Base-by-base conservation (phyloP, 2,888 invertebrate genomes). In the Allolobophora icterica region DNA sequence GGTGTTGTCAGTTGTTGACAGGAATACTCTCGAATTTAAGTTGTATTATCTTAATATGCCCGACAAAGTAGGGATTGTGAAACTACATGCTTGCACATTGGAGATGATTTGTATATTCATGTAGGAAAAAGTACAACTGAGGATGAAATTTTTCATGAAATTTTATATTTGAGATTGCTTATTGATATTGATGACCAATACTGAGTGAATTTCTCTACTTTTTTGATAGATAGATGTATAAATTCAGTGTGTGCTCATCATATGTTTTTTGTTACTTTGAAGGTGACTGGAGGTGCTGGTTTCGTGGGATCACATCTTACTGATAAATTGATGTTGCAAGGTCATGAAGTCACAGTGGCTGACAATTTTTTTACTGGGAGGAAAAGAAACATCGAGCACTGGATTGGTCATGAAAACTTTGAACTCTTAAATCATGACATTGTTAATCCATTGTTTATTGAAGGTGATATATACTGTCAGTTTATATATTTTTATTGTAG, bases 301-400 rank as follows among this genome's bases (percentile, higher is more conserved):
- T 99, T 99, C 96, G 99, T 99, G n/a, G 99, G 99, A 0, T 99
- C 99, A 0, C 99, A 99, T 96, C 96, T 99, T 42, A 98, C 99
- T 0, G 99, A 99, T 95, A 96, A 97, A 93, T 96, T 99, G 91
- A 99, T 99, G 99, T 96, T 97, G 93, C 97, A 97, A 94, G 99
- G 99, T 0, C 99, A 99, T 95, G 99, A 99, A 96, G 96, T 99
- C 0, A 98, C 98, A 93, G 99, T 99, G 0, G 98, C 97, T 2
- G 99, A 99, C 95, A 99, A 99, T 95, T 99, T 99, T 96, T 92
- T 98, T 95, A 99, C 99, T 0, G 99, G 99, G 0, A 96, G 99
- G 33, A 99, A 99, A 95, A 96, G 98, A 84, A 99, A 99, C 95
- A 97, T 99, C 0, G 99, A 99, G 94, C 99, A 99, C 94, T 99